phyloP scores from a whole-genome alignment of 2,113 vertebrate genomes.

The Pluvialis apricaria region DNA sequence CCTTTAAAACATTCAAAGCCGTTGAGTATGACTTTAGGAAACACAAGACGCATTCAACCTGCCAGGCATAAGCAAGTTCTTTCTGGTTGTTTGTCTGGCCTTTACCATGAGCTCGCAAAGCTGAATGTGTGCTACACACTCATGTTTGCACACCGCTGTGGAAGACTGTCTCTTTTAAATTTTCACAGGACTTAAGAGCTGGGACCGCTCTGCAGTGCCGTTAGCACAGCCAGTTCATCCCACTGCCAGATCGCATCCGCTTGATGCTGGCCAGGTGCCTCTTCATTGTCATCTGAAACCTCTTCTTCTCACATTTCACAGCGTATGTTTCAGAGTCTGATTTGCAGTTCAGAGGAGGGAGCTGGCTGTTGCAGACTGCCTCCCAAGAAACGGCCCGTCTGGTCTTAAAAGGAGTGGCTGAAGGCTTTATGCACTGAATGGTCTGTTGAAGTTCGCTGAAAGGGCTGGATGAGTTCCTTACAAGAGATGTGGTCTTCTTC shows the following conservation, averaged over 20 bases:
- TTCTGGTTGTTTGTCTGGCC: neutral
- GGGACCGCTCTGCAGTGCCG: accelerated
- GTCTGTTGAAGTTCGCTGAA: neutral
- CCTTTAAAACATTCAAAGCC: neutral
- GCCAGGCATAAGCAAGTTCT: neutral
- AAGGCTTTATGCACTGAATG: neutral
- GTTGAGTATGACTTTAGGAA: neutral
- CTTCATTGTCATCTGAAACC: conserved; percentile 56
- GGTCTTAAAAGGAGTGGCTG: neutral
- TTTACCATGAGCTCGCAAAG: neutral
- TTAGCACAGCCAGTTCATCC: neutral
- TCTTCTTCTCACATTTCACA: conserved; percentile 56
- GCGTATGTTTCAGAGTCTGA: neutral
- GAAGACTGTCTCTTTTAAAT: neutral
- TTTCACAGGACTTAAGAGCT: neutral
- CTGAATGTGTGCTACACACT: neutral
- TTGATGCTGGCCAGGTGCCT: conserved; percentile 51
- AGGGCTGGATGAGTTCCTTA: neutral
- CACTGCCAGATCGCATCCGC: neutral
- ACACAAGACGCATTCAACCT: neutral
- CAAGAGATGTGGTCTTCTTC: neutral
- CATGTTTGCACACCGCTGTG: neutral
- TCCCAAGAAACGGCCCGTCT: neutral
- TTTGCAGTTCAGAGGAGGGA: neutral
- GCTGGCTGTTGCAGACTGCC: neutral